Conservation (phyloP, 2,113 vertebrate genomes). For the Phylloscopus trochilus region DNA sequence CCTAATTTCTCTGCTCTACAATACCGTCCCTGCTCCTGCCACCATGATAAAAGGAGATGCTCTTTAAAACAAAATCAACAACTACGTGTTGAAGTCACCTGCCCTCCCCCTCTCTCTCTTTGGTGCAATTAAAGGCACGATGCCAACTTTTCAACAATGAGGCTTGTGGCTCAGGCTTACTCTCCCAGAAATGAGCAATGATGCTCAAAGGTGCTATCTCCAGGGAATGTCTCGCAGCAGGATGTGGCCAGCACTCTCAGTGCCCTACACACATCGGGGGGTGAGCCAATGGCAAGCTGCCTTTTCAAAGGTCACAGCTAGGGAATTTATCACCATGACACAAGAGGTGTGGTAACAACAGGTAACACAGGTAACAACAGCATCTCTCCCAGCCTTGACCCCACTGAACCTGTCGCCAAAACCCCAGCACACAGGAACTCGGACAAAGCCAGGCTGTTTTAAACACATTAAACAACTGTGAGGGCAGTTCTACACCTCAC, state of each 20-base stretch:
- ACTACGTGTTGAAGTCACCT: background rate
- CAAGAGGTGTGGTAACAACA: background rate
- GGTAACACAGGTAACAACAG: background rate
- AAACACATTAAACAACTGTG: background rate
- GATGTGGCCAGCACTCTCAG: background rate
- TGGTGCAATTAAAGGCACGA: background rate
- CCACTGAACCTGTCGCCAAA: background rate
- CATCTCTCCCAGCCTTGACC: background rate
- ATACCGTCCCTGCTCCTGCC: background rate
- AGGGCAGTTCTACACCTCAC: background rate
- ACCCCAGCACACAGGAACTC: background rate
- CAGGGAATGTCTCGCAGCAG: background rate
- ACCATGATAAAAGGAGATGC: background rate
- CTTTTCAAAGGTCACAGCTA: background rate
- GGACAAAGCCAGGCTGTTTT: background rate
- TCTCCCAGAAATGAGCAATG: background rate
- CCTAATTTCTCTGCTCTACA: background rate
- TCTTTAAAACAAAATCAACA: constrained; percentile 35
- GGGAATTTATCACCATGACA: background rate
- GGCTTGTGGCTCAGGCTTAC: background rate
- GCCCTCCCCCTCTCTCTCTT: background rate
- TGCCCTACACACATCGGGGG: background rate
- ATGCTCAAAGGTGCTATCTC: background rate
- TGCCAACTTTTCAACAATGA: background rate
- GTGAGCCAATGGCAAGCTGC: background rate